phyloP scores from a whole-genome alignment of 64 coral and sea anemone species.

The Catalaphyllia jardinei region DNA sequence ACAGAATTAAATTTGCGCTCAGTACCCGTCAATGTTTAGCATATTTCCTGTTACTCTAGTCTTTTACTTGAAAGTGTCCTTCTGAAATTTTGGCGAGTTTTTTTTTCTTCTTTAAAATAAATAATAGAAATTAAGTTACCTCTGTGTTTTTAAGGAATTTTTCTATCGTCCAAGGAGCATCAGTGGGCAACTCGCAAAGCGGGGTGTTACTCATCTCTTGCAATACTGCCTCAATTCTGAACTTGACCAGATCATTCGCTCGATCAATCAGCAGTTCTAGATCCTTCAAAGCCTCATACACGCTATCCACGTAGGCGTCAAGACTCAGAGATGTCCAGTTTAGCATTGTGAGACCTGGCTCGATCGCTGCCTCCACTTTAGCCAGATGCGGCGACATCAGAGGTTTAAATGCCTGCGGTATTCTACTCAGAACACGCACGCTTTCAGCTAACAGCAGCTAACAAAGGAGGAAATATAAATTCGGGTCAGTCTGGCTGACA shows the following conservation, averaged over 20 bases:
- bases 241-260: conserved; percentile 90
- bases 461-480: not conserved
- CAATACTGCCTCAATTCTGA: conserved; percentile 94
- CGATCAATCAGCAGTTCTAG: conserved; percentile 90
- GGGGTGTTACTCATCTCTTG: conserved; percentile 86
- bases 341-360: conserved; percentile 92
- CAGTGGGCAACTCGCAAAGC: conserved; percentile 81
- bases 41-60: no score
- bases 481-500: not conserved
- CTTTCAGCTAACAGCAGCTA: conserved; percentile 86
- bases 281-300: conserved; percentile 84
- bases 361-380: conserved; percentile 92
- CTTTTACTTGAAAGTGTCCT: no score
- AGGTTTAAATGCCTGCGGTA: conserved; percentile 84
- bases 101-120: no score
- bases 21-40: no score
- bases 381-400: conserved; percentile 94
- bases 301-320: conserved; percentile 79
- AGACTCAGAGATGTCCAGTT: conserved; percentile 99
- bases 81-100: no score
- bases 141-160: conserved; percentile 95
- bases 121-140: conserved; percentile 25
- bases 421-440: conserved; percentile 68
- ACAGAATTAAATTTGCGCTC: no score
- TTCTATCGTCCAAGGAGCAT: conserved; percentile 86